A percentile compares a stretch with the other conserved stretches of the same genome.
These are phyloP conservation scores for Pachyramphus minor DNA, from an alignment of 2,113 vertebrate genomes.

Conservation along the genomic window DNA sequence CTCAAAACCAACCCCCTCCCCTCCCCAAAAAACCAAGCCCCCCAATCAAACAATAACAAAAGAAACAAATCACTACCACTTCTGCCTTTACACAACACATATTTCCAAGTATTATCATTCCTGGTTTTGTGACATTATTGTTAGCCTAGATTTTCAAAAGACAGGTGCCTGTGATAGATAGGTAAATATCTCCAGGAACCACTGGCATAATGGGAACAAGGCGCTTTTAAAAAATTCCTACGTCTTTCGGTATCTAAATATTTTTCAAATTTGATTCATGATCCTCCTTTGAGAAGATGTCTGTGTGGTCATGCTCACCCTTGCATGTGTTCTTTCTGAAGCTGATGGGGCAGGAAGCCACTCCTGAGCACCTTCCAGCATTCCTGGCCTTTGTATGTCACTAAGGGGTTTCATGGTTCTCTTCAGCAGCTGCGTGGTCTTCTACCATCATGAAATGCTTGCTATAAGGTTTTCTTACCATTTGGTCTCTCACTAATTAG, in stretches of 20 bases:
- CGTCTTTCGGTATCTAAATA: background rate
- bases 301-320: background rate
- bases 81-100: background rate
- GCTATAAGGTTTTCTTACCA: background rate
- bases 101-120: background rate
- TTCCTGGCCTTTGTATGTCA: background rate
- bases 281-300: background rate
- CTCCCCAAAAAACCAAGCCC: background rate
- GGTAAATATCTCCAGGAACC: background rate
- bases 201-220: background rate
- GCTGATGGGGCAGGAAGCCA: background rate
- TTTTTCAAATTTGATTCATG: background rate
- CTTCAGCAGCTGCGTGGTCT: background rate
- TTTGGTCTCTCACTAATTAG: background rate
- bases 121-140: background rate
- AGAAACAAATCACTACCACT: background rate
- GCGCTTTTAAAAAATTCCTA: background rate
- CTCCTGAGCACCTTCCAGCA: background rate
- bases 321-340: background rate
- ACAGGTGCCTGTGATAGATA: background rate
- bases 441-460: background rate
- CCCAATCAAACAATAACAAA: background rate
- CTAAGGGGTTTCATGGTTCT: background rate
- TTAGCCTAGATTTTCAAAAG: background rate
- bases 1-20: background rate